Base-by-base conservation (phyloP, 2,797 vertebrate genomes). In the Crenichthys baileyi region DNA sequence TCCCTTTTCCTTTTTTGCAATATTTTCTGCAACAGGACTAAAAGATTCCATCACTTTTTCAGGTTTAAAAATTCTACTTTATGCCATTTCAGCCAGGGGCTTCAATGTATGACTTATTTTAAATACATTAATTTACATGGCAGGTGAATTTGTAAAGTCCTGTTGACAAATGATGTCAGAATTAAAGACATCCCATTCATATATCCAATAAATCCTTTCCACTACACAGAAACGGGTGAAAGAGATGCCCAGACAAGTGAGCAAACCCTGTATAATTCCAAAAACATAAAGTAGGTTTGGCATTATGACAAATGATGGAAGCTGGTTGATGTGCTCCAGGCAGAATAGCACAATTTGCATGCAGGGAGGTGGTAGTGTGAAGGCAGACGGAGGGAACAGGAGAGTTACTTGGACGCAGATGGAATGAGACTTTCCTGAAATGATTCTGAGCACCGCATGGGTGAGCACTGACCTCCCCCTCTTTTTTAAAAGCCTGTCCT, bases 391-490 rank as follows among this genome's bases (percentile, higher is more conserved):
- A 72, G 53, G 65, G 44, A 51, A 77, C 13, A 46, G 77, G 70
- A 82, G 46, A 74, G 50, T 56, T 78, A 71, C 80, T 85, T 76
- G 65, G 78, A 87, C 75, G 87, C 79, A 79, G 81, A 90, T 78
- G 86, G 79, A 85, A 83, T 75, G 75, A 87, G 80, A 86, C 88
- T 85, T 88, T 81, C 78, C 85, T 82, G 60, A 81, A 89, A 85
- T 53, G 78, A 81, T 87, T 89, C 70, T 53, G 68, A 90, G 79
- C 72, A 5, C 9, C 5, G n/a, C 67, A 72, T 70, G 79, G 80
- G 78, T 7, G 24, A 85, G 74, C 79, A 67, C 58, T 75, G 51
- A 36, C 80, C 71, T 13, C 53, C 56, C 3, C 31, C 29, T 55
- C 63, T 67, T 74, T 72, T 80, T 72, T 77, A 48, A 79, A 81